Evolutionary conservation across 2,113 vertebrate genomes (phyloP), one percentile per base, ranked within the genome.

Genomic region (Brienomyrus longianalis): DNA sequence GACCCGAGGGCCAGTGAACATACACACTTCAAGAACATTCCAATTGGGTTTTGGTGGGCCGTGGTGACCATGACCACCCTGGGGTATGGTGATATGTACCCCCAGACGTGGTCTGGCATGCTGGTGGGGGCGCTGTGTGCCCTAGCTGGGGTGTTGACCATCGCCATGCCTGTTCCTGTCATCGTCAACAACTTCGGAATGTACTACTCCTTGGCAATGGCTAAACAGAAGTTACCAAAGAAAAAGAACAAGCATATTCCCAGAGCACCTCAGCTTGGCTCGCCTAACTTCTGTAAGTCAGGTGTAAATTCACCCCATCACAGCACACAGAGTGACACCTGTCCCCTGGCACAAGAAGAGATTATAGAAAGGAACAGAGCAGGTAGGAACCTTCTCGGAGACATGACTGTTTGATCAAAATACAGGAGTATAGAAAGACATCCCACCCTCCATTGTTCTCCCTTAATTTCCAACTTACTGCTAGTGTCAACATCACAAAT

Each of bases 211-310:
- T 96, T 98, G 97, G 97, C 97, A 92, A 98, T 98, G 97, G 97
- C 97, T 95, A 98, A 98, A 95, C 97, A 98, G 96, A 98, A 98
- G 96, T 96, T 98, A 96, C 97, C 97, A 97, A 98, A 98, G 97
- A 98, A 98, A 97, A 98, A 98, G 97, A 98, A 97, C 96, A 97
- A 97, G 95, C 97, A 98, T 96, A 98, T 98, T 94, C 97, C 97
- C 31, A 96, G 97, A 91, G 96, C 97, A 85, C 97, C 97, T 89
- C 97, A 97, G 94, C 96, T 97, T 95, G 97, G 97, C 95, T 98
- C 97, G 93, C 97, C 97, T 91, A 97, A 98, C 96, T 98, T 97
- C 96, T 98, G 97, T 96, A 97, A 97, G 96, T 98, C 97, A 94
- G 96, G 96, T 94, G 95, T 97, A 96, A 97, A 97, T 96, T 98